A percentile compares a stretch with the other conserved stretches of the same genome.
Evolutionary conservation across 2,113 vertebrate genomes (phyloP).

Genomic region (Grus americana): DNA sequence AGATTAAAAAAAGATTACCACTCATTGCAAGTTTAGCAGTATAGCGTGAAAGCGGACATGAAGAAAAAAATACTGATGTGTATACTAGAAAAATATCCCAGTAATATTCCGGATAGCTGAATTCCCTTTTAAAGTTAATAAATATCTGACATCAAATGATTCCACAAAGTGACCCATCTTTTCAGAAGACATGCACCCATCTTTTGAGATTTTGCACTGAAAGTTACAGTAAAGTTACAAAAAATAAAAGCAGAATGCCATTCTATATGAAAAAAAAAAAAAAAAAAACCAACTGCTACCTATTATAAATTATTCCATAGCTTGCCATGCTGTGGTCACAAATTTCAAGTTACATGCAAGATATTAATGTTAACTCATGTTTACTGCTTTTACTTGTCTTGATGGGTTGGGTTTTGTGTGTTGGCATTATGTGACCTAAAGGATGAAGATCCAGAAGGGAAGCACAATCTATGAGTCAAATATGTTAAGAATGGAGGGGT

Average conservation of each 20-base stretch:
- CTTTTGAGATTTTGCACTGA: background rate
- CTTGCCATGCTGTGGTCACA: background rate
- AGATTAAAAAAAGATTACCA: background rate
- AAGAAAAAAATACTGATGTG: accelerated
- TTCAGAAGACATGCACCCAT: background rate
- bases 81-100: background rate
- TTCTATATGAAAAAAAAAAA: background rate
- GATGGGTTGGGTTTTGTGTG: too few relatives aligned
- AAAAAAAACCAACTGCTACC: background rate
- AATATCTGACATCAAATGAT: background rate
- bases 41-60: background rate
- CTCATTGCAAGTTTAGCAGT: background rate
- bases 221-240: background rate
- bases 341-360: background rate
- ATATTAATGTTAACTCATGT: background rate
- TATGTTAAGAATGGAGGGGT: background rate
- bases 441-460: background rate
- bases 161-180: background rate
- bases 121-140: background rate
- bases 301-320: background rate
- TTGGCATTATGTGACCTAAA: background rate
- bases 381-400: background rate
- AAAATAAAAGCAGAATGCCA: background rate
- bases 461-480: background rate
- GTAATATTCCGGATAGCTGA: background rate